Percentiles rank a stretch among this genome's conserved stretches.
These are phyloP conservation scores for Camponotus pennsylvanicus DNA, from an alignment of 1,140 invertebrate species.

Conservation along the genomic window DNA sequence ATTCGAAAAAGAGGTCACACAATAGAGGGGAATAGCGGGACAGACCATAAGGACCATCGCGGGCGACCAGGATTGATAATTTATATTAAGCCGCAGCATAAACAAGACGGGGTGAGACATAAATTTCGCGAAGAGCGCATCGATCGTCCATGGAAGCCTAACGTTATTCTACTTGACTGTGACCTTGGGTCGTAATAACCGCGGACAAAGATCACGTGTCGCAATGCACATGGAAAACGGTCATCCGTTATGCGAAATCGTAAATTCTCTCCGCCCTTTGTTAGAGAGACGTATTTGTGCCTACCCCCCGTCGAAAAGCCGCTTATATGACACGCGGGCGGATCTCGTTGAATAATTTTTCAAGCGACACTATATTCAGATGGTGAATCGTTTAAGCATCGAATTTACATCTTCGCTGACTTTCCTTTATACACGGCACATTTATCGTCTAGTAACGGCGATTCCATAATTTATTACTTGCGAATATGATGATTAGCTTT, in stretches of 20 bases:
- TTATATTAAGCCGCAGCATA: slow-evolving; percentile 33
- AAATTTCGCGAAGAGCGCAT: slow-evolving; percentile 41
- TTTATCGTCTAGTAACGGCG: slow-evolving; percentile 27
- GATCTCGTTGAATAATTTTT: slow-evolving; percentile 29
- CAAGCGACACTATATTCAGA: neutral
- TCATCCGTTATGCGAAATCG: slow-evolving; percentile 62
- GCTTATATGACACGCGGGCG: slow-evolving; percentile 8
- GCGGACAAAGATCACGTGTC: slow-evolving; percentile 38
- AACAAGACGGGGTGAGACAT: slow-evolving; percentile 24
- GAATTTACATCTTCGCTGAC: slow-evolving; percentile 12
- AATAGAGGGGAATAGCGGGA: neutral
- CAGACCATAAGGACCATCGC: neutral
- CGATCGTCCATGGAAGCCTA: slow-evolving; percentile 6
- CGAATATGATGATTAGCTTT: neutral
- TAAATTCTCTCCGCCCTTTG: slow-evolving; percentile 50
- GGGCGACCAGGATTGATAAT: slow-evolving; percentile 44
- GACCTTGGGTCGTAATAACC: slow-evolving; percentile 57
- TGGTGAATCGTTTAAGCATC: slow-evolving; percentile 43
- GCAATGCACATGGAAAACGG: slow-evolving; percentile 50
- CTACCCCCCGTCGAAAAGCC: slow-evolving; percentile 10
- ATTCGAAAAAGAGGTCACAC: neutral
- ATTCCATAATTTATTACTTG: slow-evolving; percentile 30
- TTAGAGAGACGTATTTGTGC: slow-evolving; percentile 21
- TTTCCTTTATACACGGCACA: neutral
- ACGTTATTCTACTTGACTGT: slow-evolving; percentile 51